phyloP scores from a whole-genome alignment of 2,113 vertebrate species.

The Otocyon megalotis region DNA sequence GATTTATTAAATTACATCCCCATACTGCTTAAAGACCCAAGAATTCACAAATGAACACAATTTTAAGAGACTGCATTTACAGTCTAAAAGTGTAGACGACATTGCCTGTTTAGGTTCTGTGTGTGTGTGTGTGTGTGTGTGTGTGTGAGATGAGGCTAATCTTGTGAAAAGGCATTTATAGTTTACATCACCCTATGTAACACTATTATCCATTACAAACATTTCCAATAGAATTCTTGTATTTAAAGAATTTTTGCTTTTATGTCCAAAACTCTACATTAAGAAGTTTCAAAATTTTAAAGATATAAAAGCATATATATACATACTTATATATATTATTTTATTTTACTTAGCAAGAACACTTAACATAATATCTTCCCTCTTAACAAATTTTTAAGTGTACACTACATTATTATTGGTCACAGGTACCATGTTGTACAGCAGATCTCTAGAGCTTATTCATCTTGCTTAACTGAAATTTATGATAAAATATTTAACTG shows the following conservation, averaged over 20 bases:
- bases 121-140: background rate
- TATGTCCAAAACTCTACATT: background rate
- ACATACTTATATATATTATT: too few species aligned
- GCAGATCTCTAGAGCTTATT: background rate
- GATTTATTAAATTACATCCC: slow-evolving; percentile 21
- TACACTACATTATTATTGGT: background rate
- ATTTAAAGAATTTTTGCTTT: slow-evolving; percentile 16
- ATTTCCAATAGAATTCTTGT: background rate
- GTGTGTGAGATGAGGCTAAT: background rate
- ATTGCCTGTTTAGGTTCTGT: background rate
- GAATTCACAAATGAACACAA: background rate
- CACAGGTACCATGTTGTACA: background rate
- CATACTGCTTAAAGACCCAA: background rate
- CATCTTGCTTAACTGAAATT: background rate
- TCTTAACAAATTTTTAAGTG: background rate
- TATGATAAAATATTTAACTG: background rate
- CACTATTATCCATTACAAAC: background rate
- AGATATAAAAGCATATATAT: background rate
- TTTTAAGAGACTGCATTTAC: background rate
- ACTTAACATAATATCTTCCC: background rate
- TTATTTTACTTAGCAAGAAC: background rate
- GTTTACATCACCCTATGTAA: background rate
- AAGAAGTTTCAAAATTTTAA: background rate
- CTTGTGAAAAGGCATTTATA: background rate
- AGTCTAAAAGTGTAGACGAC: background rate